Evolutionary conservation across 2,113 vertebrate species (phyloP), one percentile per base, ranked within the genome.

Genomic region (Sardina pilchardus): DNA sequence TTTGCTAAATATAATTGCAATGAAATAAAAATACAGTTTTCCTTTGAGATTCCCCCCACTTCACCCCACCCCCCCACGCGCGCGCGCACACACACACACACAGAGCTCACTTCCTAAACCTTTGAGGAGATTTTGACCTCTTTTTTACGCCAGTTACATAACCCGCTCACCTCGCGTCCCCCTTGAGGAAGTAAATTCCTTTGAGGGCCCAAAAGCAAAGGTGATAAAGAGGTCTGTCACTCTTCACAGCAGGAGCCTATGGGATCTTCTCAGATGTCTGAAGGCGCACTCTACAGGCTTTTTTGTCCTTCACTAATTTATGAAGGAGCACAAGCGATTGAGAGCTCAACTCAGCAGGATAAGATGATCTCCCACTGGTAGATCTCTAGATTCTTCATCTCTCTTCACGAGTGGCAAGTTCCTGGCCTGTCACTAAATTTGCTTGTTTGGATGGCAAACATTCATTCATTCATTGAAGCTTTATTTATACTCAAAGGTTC

Each of bases 191-290:
- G 50, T 19, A 21, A 56, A 21, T 56, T 21, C 50, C 50, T 56
- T 19, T 56, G 17, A 56, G 50, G 50, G 53, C 14, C 67, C 4
- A 34, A 16, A 75, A 36, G 81, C 30, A 85, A 78, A 48, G 67
- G 81, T 84, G 85, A 85, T 82, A 86, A 84, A 88, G 63, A 81
- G 78, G 56, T 63, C 84, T 86, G 43, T 84, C 0, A 84, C 71
- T 80, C 75, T 47, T 84, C 43, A 87, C 56, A 82, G 44, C 56
- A 81, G n/a, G 26, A 19, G 53, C 17, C 83, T 85, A 84, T 34
- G 63, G 84, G 80, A 80, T 63, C 83, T 83, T 81, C 16, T 39
- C 81, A 84, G 82, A 53, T 39, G 83, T 75, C 36, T 88, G 83
- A 85, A 84, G 86, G 50, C 50, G 30, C 84, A 88, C 48, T 53